These are phyloP conservation scores for Aplodontia rufa DNA, from an alignment of 2,113 vertebrate genomes.

Conservation along the genomic window DNA sequence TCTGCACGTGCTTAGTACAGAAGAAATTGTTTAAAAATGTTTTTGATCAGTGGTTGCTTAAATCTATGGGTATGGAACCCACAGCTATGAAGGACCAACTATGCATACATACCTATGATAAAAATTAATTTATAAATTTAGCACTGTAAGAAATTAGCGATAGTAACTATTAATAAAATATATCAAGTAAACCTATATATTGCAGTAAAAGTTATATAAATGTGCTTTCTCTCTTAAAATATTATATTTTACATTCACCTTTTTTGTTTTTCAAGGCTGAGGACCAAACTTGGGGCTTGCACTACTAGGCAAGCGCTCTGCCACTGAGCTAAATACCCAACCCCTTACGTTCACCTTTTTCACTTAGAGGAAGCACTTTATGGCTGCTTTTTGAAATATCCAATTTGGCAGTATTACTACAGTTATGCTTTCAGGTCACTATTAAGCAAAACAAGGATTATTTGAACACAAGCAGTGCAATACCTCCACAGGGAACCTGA, in stretches of 20 bases:
- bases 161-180: too few species aligned
- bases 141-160: neutral
- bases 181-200: too few species aligned
- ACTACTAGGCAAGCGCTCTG: too few species aligned
- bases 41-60: neutral
- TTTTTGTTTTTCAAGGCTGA: too few species aligned
- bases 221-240: neutral
- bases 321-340: too few species aligned
- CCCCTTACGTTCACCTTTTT: too few species aligned
- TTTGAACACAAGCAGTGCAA: neutral
- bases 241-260: too few species aligned
- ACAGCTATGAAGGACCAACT: neutral
- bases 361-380: neutral
- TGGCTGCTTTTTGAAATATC: neutral
- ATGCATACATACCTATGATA: neutral
- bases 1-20: neutral
- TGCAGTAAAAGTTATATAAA: neutral
- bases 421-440: neutral
- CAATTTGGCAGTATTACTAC: neutral
- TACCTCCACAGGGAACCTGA: neutral
- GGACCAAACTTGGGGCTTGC: too few species aligned
- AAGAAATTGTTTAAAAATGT: neutral
- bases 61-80: too few species aligned
- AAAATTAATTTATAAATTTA: neutral
- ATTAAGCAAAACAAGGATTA: neutral